Evolutionary conservation across 2,113 vertebrate species (phyloP).

Genomic region (Brachyhypopomus gauderio): DNA sequence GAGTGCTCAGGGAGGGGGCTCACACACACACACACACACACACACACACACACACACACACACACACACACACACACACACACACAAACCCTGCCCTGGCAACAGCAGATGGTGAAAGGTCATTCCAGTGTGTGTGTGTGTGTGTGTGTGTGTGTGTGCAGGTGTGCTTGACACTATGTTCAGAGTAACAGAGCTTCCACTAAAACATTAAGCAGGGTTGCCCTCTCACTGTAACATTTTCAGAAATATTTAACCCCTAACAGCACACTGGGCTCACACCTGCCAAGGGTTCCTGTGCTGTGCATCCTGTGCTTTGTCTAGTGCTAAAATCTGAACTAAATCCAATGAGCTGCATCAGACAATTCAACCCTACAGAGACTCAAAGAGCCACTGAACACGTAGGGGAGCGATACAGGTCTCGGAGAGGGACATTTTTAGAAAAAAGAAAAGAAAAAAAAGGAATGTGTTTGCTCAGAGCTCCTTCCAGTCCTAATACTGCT

Average conservation of each 20-base stretch:
- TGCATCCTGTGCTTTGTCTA: neutral
- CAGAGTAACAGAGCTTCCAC: constrained; percentile 3
- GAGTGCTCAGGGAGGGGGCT: neutral
- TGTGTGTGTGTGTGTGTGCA: constrained; percentile 21
- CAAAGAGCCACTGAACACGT: neutral
- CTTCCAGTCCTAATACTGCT: neutral
- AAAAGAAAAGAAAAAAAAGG: neutral
- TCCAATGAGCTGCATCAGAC: neutral
- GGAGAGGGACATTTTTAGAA: neutral
- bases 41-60: constrained; percentile 43
- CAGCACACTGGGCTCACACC: neutral
- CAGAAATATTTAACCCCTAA: constrained; percentile 16
- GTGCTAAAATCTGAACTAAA: constrained; percentile 5
- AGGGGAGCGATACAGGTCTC: too few species aligned
- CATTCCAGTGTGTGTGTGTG: constrained; percentile 13
- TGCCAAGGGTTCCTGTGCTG: neutral
- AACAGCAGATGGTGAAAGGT: constrained; percentile 48
- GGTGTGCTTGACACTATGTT: constrained; percentile 32
- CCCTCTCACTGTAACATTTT: neutral
- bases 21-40: constrained; percentile 49
- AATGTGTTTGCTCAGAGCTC: neutral
- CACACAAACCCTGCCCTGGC: constrained; percentile 39
- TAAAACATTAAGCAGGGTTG: constrained; percentile 13
- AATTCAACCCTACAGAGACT: neutral
- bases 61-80: constrained; percentile 51